Percentiles rank a stretch among this genome's conserved stretches.
Evolutionary conservation across 2,113 vertebrate genomes (phyloP).

Genomic region (Ursus arctos): DNA sequence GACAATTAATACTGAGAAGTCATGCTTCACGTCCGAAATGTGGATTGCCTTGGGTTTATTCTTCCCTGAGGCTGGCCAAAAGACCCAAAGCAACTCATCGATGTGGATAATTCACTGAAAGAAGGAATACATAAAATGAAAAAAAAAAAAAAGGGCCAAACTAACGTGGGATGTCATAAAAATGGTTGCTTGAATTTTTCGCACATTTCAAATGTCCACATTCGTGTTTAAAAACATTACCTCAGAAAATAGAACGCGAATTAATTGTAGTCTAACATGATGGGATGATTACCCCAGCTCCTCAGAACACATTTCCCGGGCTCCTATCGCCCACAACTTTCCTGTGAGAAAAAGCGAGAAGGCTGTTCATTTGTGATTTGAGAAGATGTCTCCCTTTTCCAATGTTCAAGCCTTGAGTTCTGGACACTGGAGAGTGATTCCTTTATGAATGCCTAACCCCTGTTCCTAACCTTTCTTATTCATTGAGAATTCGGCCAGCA

Average conservation of each 20-base stretch:
- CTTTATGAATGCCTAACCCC: background rate
- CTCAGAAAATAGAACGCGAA: background rate
- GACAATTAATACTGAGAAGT: background rate
- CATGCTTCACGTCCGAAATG: background rate
- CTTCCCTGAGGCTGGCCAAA: background rate
- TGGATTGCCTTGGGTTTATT: background rate
- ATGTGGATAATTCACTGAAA: background rate
- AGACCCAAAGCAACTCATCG: background rate
- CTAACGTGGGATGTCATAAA: background rate
- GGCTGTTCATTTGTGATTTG: background rate
- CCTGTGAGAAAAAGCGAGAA: background rate
- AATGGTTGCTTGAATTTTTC: background rate
- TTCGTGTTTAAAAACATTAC: background rate
- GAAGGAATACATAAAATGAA: background rate
- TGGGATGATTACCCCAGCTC: background rate
- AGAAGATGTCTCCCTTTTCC: background rate
- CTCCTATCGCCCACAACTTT: rapidly evolving
- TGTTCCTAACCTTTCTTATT: background rate
- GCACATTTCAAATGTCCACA: background rate
- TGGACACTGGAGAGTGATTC: background rate
- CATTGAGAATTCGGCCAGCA: background rate
- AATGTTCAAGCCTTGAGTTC: background rate
- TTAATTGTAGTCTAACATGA: background rate
- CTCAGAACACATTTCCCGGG: background rate
- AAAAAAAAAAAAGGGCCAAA: background rate